A percentile compares a stretch with the other conserved stretches of the same genome.
Conservation (phyloP, 2,113 vertebrate species). For the Puffinus mauretanicus region DNA sequence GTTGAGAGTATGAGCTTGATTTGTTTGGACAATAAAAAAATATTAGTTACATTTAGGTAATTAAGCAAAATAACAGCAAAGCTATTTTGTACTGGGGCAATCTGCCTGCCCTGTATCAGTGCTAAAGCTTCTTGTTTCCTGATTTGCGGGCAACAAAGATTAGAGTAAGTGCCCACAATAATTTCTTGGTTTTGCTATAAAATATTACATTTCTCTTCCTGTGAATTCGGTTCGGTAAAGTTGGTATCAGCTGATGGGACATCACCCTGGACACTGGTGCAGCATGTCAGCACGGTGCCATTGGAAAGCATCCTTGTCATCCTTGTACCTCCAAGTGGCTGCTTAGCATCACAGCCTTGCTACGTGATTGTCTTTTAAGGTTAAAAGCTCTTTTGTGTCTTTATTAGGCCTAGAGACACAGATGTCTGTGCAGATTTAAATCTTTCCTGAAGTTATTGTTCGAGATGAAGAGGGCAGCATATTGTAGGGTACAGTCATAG, state of each 20-base stretch:
- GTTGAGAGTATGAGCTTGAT: background rate
- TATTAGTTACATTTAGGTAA: slow-evolving; percentile 10
- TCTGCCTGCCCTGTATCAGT: background rate
- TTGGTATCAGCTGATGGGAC: background rate
- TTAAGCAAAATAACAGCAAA: slow-evolving; percentile 30
- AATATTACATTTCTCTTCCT: background rate
- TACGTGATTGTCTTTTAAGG: background rate
- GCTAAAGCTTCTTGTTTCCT: background rate
- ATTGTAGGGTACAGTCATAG: background rate
- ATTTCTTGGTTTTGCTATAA: background rate
- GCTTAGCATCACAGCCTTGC: background rate
- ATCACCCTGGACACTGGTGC: background rate
- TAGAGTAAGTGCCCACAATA: background rate
- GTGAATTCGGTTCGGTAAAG: background rate
- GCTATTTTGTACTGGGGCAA: background rate
- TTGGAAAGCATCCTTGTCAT: background rate
- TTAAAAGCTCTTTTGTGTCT: background rate
- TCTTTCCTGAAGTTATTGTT: background rate
- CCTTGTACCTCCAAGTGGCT: background rate
- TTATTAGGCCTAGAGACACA: background rate
- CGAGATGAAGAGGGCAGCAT: background rate
- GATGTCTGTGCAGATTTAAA: background rate
- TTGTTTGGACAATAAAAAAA: slow-evolving; percentile 7
- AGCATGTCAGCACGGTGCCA: background rate
- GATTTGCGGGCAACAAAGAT: background rate